Conservation (phyloP, 2,113 vertebrate species). For the Carlito syrichta region DNA sequence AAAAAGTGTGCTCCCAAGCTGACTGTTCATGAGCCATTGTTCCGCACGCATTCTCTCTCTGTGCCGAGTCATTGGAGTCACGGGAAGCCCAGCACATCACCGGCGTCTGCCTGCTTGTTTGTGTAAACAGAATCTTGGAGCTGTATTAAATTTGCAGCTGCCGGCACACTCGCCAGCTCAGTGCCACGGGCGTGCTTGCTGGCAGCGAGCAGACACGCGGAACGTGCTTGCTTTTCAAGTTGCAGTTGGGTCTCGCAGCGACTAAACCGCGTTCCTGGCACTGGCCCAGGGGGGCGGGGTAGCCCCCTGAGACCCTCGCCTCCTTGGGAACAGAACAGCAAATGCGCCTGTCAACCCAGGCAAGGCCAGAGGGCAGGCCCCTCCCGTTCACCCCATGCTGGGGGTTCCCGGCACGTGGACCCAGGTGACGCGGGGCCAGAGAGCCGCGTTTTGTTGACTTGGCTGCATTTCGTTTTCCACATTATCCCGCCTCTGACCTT, state of each 20-base stretch:
- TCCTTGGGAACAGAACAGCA: too few relatives aligned
- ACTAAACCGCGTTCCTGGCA: conserved; percentile 39
- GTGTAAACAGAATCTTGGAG: conserved; percentile 80
- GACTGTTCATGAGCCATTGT: conserved; percentile 72
- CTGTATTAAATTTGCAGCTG: conserved; percentile 78
- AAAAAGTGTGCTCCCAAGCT: neutral
- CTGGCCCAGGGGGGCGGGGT: neutral
- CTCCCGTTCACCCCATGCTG: accelerated
- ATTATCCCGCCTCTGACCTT: neutral
- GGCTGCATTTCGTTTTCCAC: neutral
- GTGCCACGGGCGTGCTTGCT: conserved; percentile 65
- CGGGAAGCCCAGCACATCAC: conserved; percentile 58
- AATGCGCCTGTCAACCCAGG: accelerated
- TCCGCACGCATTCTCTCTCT: conserved; percentile 43
- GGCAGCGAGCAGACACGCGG: neutral
- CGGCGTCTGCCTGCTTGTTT: conserved; percentile 74
- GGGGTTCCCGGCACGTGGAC: neutral
- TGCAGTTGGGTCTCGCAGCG: conserved; percentile 44
- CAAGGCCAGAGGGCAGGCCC: accelerated
- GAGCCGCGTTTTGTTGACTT: neutral
- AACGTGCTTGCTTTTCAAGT: conserved; percentile 63
- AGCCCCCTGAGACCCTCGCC: neutral
- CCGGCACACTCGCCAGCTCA: conserved; percentile 20
- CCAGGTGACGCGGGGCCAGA: accelerated
- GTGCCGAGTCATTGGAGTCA: conserved; percentile 60